Percentiles rank a stretch among this genome's conserved stretches.
These are phyloP conservation scores for Stichodactyla mertensii DNA, from an alignment of 64 coral and sea anemone genomes.

Conservation along the genomic window DNA sequence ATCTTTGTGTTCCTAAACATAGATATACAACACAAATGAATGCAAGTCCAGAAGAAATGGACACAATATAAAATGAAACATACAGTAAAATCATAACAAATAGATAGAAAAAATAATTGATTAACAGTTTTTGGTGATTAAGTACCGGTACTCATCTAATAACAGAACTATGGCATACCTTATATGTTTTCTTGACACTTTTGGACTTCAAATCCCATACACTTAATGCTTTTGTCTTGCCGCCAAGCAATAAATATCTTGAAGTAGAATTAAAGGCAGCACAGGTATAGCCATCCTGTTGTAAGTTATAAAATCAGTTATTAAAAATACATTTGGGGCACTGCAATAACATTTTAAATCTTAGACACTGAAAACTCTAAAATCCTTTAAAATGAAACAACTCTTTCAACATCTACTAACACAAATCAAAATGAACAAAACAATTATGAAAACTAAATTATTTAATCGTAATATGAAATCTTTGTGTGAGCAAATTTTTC, in stretches of 20 bases:
- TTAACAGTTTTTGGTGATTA: no score
- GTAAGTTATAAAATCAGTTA: background rate
- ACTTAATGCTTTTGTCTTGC: slow-evolving; percentile 78
- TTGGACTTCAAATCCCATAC: slow-evolving; percentile 93
- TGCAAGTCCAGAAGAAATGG: background rate
- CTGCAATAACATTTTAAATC: no score
- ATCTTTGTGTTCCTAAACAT: slow-evolving; percentile 69
- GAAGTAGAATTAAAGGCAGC: slow-evolving; percentile 90
- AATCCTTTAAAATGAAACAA: no score
- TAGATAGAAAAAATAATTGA: background rate
- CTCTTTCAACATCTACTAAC: no score
- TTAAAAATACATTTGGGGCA: no score
- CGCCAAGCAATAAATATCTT: slow-evolving; percentile 83
- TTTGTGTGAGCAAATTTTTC: no score
- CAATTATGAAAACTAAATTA: no score
- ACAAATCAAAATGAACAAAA: no score
- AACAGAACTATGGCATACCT: slow-evolving; percentile 31
- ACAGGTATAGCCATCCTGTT: slow-evolving; percentile 81
- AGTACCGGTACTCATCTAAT: background rate
- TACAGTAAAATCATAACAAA: background rate
- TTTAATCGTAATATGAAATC: no score
- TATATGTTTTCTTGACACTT: slow-evolving; percentile 90
- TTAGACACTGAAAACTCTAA: background rate
- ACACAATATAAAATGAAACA: background rate
- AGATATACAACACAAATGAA: background rate